Percentiles rank a stretch among this genome's conserved stretches.
Conservation (phyloP, 2,113 vertebrate species). For the Neoarius graeffei region DNA sequence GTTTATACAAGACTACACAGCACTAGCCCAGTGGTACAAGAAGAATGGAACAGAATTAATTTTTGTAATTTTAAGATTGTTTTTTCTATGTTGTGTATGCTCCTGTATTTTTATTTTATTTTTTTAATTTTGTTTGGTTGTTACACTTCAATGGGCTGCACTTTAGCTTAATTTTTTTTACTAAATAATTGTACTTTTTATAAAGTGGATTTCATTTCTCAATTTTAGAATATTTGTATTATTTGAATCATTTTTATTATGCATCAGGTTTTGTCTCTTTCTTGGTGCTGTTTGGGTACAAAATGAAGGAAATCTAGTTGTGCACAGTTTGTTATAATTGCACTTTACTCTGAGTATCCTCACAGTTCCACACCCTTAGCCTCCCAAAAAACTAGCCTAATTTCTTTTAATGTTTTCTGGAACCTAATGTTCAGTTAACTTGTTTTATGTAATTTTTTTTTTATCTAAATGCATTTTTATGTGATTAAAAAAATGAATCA, state of each 20-base stretch:
- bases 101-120: background rate
- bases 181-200: background rate
- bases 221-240: background rate
- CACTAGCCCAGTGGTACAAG: background rate
- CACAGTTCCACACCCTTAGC: background rate
- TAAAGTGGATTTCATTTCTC: background rate
- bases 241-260: background rate
- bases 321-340: background rate
- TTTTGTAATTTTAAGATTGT: background rate
- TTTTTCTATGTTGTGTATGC: background rate
- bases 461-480: background rate
- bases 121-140: background rate
- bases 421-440: background rate
- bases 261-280: background rate
- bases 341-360: background rate
- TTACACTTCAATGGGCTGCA: background rate
- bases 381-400: background rate
- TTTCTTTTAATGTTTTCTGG: background rate
- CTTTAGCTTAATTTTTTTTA: background rate
- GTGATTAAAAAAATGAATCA: background rate
- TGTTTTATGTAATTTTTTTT: background rate
- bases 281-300: background rate
- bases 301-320: background rate
- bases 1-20: background rate
- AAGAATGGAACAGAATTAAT: background rate